Conservation (phyloP, 1,140 invertebrate species). For the Zaprionus vittiger region DNA sequence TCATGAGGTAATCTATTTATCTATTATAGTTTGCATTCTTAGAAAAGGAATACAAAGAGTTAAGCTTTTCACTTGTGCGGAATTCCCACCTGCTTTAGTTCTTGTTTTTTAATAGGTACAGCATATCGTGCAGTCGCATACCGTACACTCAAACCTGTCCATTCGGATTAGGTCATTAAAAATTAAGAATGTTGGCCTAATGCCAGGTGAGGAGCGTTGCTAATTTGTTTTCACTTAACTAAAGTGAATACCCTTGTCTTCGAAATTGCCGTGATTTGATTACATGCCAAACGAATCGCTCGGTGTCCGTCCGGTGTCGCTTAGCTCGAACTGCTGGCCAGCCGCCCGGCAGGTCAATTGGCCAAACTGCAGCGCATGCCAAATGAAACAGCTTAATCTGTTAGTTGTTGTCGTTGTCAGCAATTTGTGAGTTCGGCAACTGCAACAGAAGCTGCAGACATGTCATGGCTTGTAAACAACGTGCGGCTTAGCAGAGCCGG, state of each 20-base stretch:
- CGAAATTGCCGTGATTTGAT: slow-evolving; percentile 38
- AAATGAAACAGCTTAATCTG: slow-evolving; percentile 70
- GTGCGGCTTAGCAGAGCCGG: slow-evolving; percentile 23
- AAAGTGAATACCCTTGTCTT: slow-evolving; percentile 7
- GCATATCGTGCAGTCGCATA: background rate
- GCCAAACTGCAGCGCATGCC: slow-evolving; percentile 58
- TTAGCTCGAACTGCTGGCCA: slow-evolving; percentile 36
- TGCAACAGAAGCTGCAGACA: slow-evolving; percentile 44
- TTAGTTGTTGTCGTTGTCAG: slow-evolving; percentile 54
- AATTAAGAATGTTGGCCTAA: slow-evolving; percentile 16
- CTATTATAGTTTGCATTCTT: too few relatives aligned
- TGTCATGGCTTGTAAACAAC: slow-evolving; percentile 71
- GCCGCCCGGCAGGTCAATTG: slow-evolving; percentile 37
- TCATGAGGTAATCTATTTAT: too few relatives aligned
- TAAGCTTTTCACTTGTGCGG: too few relatives aligned
- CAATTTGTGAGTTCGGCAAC: slow-evolving; percentile 57
- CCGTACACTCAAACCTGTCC: background rate
- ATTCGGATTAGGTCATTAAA: background rate
- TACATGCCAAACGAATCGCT: slow-evolving; percentile 12
- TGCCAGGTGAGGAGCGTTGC: background rate
- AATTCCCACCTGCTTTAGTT: too few relatives aligned
- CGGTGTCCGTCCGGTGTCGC: slow-evolving; percentile 13
- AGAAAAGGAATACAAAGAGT: too few relatives aligned
- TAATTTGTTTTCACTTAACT: slow-evolving; percentile 4
- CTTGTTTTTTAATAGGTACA: background rate